Base-by-base conservation (phyloP, 2,888 invertebrate species). In the Neocrepidodera transversa region DNA sequence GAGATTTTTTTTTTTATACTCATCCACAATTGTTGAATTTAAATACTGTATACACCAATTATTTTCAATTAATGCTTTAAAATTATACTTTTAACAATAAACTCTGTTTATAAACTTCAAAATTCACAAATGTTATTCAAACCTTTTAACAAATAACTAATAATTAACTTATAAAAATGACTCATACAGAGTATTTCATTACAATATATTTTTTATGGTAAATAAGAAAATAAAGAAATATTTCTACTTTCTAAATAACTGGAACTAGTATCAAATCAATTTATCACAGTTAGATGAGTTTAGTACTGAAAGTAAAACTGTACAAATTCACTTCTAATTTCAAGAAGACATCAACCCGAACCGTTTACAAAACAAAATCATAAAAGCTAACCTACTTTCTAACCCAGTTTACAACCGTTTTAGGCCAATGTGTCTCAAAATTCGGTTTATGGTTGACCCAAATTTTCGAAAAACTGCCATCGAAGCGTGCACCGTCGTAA, bases 381-480 rank as follows among this genome's bases (percentile, higher is more conserved):
- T 56, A 62, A 59, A 59, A 40, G 28, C 18, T 70, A 71, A 71
- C 73, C 72, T 68, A 73, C 67, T 72, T 74, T 72, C 68, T 53
- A 68, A 64, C 68, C 66, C 48, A 69, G 51, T 67, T 65, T 69
- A 67, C 65, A 61, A 66, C 63, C 65, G 58, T 60, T 64, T 64
- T 65, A 62, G 62, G 65, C 65, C 70, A 73, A 65, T 62, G 64
- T 70, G 71, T 66, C 69, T 71, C 63, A 71, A 74, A 53, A 73
- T 70, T 67, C 60, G 73, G 71, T 74, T 74, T 73, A 73, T 73
- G 72, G 71, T 70, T 73, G 71, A 73, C 73, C 73, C 63, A 71
- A 68, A 67, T 68, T 68, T 70, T 68, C 64, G 28, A 51, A 63
- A 68, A 70, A 64, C 66, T 65, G 70, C 68, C 69, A 67, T 58